Evolutionary conservation across 2,888 invertebrate genomes (phyloP).

Genomic region (Xestobium rufovillosum): DNA sequence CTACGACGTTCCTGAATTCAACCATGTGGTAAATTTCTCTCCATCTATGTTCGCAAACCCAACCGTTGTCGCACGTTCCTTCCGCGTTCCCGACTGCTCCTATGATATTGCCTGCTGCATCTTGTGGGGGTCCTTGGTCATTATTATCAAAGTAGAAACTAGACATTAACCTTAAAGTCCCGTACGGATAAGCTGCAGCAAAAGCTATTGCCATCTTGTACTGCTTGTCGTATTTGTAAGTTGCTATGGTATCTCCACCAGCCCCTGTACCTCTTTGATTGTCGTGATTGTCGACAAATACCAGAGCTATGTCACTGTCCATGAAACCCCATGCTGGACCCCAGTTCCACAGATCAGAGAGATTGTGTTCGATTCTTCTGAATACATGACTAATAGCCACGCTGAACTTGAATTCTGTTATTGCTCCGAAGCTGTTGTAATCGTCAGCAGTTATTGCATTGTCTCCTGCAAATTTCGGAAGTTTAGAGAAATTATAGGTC

Average conservation of each 20-base stretch:
- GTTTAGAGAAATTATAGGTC: too few relatives aligned
- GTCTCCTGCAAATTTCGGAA: slow-evolving; percentile 29
- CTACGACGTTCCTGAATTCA: slow-evolving; percentile 62
- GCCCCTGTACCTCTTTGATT: slow-evolving; percentile 59
- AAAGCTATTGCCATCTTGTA: slow-evolving; percentile 78
- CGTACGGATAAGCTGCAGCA: slow-evolving; percentile 80
- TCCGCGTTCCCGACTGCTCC: slow-evolving; percentile 60
- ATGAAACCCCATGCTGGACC: slow-evolving; percentile 59
- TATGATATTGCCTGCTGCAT: slow-evolving; percentile 54
- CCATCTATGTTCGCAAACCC: slow-evolving; percentile 84
- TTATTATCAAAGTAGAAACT: slow-evolving; percentile 62
- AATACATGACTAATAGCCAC: slow-evolving; percentile 52
- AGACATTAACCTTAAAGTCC: slow-evolving; percentile 75
- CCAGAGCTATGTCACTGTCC: slow-evolving; percentile 50
- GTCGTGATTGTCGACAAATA: slow-evolving; percentile 77
- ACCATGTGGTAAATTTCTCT: slow-evolving; percentile 74
- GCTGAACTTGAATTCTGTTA: slow-evolving; percentile 71
- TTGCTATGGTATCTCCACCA: slow-evolving; percentile 54
- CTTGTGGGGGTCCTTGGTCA: slow-evolving; percentile 60
- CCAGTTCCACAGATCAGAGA: slow-evolving; percentile 58
- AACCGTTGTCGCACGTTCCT: slow-evolving; percentile 60
- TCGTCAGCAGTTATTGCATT: slow-evolving; percentile 43
- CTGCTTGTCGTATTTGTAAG: slow-evolving; percentile 56
- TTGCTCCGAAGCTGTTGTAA: slow-evolving; percentile 47
- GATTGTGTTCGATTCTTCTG: slow-evolving; percentile 51